Evolutionary conservation across 2,797 vertebrate species (phyloP).

Genomic region (Anableps anableps): DNA sequence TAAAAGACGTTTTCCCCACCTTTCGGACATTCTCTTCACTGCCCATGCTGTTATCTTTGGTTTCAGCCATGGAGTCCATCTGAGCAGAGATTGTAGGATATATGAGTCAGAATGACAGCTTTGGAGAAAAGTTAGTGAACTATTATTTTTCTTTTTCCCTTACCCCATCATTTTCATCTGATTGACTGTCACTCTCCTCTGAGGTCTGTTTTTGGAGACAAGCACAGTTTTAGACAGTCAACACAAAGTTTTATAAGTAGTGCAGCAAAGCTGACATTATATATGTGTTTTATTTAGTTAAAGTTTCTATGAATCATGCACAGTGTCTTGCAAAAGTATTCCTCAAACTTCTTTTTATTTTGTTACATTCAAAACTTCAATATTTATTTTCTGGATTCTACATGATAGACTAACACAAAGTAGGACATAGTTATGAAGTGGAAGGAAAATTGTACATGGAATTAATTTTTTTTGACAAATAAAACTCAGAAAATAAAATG

Average conservation of each 20-base stretch:
- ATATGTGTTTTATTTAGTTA: neutral
- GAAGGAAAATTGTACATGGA: neutral
- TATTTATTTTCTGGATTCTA: neutral
- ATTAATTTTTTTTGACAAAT: neutral
- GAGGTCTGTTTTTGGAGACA: constrained; percentile 64
- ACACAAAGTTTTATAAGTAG: neutral
- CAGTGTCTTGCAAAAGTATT: neutral
- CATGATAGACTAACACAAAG: neutral
- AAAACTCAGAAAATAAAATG: neutral
- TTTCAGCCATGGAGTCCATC: constrained; percentile 61
- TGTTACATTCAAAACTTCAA: neutral
- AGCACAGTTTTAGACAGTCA: neutral
- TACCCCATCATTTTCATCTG: constrained; percentile 66
- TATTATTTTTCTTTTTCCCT: constrained; percentile 2
- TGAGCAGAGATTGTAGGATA: constrained; percentile 36
- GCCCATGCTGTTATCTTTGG: constrained; percentile 75
- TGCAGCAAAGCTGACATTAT: neutral
- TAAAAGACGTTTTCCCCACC: constrained; percentile 44
- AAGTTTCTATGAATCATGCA: neutral
- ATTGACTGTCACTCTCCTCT: constrained; percentile 71
- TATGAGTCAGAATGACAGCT: neutral
- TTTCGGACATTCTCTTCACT: constrained; percentile 78
- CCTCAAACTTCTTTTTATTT: neutral
- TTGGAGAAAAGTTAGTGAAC: neutral
- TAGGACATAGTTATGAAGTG: neutral